Percentiles rank a stretch among this genome's conserved stretches.
phyloP scores from a whole-genome alignment of 2,888 invertebrate species.

The Cryptus armator region DNA sequence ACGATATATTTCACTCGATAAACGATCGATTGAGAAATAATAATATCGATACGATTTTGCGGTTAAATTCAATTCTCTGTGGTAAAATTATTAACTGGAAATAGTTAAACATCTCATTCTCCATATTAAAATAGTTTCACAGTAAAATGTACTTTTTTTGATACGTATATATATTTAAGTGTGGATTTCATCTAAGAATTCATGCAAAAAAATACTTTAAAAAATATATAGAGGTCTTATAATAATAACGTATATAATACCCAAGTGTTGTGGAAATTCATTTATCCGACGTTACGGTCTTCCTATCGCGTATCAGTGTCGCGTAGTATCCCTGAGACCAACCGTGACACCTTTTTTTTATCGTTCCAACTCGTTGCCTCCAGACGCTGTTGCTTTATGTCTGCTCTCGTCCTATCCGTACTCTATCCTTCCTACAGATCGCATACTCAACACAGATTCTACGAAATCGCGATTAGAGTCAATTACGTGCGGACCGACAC shows the following conservation, averaged over 20 bases:
- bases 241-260: no score
- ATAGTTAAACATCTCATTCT: no score
- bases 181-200: no score
- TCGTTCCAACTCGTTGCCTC: constrained; percentile 17
- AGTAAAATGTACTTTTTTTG: no score
- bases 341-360: constrained; percentile 53
- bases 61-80: background rate
- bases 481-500: background rate
- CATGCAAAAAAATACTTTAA: no score
- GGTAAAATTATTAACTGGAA: no score
- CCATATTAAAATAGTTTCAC: no score
- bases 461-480: constrained; percentile 8
- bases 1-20: constrained; percentile 12
- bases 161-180: no score
- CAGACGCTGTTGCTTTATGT: background rate
- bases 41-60: constrained; percentile 10
- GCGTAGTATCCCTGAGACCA: constrained; percentile 16
- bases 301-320: constrained; percentile 2
- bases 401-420: background rate
- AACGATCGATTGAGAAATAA: constrained; percentile 45
- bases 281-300: background rate
- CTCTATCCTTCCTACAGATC: constrained; percentile 11
- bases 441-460: background rate
- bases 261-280: background rate
- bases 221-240: no score